Base-by-base conservation (phyloP, 1,140 invertebrate species). In the Globodera ellingtonae region DNA sequence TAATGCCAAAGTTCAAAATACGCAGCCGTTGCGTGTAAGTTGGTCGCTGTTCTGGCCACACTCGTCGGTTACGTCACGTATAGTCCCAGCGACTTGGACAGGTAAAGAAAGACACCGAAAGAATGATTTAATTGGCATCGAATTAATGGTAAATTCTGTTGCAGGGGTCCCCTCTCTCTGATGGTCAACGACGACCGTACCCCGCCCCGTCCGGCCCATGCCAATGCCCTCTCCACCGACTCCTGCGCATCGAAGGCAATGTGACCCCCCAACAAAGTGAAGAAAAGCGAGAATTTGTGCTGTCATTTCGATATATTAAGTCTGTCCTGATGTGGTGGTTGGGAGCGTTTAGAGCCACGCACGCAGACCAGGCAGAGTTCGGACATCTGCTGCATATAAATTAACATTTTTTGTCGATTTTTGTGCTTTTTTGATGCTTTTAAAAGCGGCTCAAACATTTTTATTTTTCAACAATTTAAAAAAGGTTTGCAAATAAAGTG, bases 61-160 rank as follows among this genome's bases (percentile, higher is more conserved):
- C 89, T 89, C 24, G 79, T 89, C 69, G 87, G 87, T 10, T 89
- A 89, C 71, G 83, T 89, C 78, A 89, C 87, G 1, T 89, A 89
- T 69, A 85, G 83, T 59, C 88, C 87, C 15, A 86, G 82, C 44
- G 87, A 89, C 75, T 65, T 86, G 59, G 88, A 88, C 77, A 88
- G 84, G 52, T 77, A 47, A 70, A 56, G 74, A 46, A 50, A 52
- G 10, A 52, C 10, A 52, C 50, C 50, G 50, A 52, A 9, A 7
- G 50, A 52, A 52, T 18, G 65, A 8, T 73, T 73, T n/a, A 7
- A 21, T 6, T 46, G 86, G 86, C n/a, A 83, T 80, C 6, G 24
- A 84, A 87, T 50, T 67, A 35, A 44, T 2, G 6, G 46, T 69
- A 24, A 69, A 24, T n/a, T 77, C 13, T 84, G 86, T 75, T 78